These are phyloP conservation scores for Chesias legatella DNA, from an alignment of 2,888 invertebrate genomes.

Conservation along the genomic window DNA sequence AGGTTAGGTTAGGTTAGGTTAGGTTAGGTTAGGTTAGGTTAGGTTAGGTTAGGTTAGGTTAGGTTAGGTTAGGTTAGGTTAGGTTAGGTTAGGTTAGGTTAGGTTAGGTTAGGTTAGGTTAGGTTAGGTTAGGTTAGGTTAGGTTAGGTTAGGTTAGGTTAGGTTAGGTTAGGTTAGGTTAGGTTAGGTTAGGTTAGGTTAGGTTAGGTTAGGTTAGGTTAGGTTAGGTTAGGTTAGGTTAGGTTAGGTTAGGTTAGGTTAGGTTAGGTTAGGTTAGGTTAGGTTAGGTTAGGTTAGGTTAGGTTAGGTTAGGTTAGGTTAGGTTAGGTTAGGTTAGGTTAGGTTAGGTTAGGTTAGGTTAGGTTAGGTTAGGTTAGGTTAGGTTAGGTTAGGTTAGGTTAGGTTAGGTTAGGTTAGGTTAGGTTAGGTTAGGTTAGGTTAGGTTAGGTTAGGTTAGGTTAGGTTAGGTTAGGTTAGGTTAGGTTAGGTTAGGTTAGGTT, in stretches of 20 bases:
- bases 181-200: constrained; percentile 1
- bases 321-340: constrained; percentile 12
- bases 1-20: constrained; percentile 1
- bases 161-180: constrained; percentile 1
- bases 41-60: constrained; percentile 1
- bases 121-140: constrained; percentile 1
- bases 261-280: not conserved
- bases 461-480: constrained; percentile 17
- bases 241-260: constrained; percentile 1
- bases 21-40: constrained; percentile 1
- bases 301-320: constrained; percentile 2
- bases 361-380: constrained; percentile 12
- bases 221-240: constrained; percentile 1
- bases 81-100: constrained; percentile 1
- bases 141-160: constrained; percentile 1
- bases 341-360: constrained; percentile 12
- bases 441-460: constrained; percentile 16
- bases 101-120: constrained; percentile 1
- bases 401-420: constrained; percentile 8
- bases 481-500: constrained; percentile 20
- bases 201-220: constrained; percentile 1
- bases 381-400: constrained; percentile 12
- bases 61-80: constrained; percentile 1
- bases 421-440: constrained; percentile 13
- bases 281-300: constrained; percentile 1